Conservation (phyloP, 2,888 invertebrate species). For the Belgica antarctica region DNA sequence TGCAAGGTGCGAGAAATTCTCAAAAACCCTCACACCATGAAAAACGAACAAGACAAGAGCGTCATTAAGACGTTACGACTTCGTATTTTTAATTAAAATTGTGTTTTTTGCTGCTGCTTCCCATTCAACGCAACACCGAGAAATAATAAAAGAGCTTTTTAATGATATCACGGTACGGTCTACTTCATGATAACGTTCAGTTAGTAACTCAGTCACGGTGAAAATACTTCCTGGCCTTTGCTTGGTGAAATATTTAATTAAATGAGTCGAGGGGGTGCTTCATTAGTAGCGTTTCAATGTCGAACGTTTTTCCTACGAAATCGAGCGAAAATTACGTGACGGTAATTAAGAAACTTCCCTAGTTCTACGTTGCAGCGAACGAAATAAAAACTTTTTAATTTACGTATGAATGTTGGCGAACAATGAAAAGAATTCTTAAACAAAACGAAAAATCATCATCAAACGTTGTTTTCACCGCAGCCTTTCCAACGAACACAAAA, state of each 20-base stretch:
- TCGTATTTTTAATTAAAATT: slow-evolving; percentile 38
- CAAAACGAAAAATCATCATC: slow-evolving; percentile 23
- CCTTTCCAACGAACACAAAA: neutral
- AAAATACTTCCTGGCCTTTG: neutral
- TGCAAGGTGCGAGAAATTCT: slow-evolving; percentile 1
- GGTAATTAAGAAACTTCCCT: neutral
- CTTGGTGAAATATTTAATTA: neutral
- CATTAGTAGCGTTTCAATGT: no score
- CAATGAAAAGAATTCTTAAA: neutral
- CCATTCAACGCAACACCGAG: slow-evolving; percentile 34
- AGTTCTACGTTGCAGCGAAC: neutral
- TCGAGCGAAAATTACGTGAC: neutral
- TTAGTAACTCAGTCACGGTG: neutral
- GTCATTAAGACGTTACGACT: neutral
- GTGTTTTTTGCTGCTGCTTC: no score
- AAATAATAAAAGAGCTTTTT: slow-evolving; percentile 29
- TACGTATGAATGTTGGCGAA: slow-evolving; percentile 21
- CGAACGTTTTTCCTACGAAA: neutral
- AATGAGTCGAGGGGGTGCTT: no score
- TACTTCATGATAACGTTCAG: slow-evolving; percentile 25
- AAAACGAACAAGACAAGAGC: neutral
- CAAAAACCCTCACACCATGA: neutral
- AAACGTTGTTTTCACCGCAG: slow-evolving; percentile 6
- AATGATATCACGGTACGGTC: slow-evolving; percentile 35
- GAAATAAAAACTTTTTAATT: slow-evolving; percentile 9